Conservation (phyloP, 53 echinoderm and acorn worm species). For the Astropecten irregularis region DNA sequence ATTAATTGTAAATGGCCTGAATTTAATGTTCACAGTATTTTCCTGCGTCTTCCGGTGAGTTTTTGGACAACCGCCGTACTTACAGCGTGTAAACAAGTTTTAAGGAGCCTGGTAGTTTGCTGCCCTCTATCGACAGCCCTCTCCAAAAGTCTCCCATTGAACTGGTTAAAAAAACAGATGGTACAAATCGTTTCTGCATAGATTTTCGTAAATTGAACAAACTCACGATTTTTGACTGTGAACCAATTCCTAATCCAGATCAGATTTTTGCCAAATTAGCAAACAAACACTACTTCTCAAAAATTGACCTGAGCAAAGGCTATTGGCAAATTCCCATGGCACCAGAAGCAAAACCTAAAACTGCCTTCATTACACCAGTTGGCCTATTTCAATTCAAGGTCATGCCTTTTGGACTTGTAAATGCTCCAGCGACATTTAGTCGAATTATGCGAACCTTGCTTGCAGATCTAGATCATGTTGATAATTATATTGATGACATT, state of each 20-base stretch:
- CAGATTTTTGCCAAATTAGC: slow-evolving; percentile 15
- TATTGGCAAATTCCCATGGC: slow-evolving; percentile 40
- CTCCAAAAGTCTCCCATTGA: no score
- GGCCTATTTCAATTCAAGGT: slow-evolving; percentile 46
- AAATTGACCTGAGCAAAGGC: slow-evolving; percentile 26
- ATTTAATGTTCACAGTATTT: no score
- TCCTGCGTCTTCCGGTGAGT: no score
- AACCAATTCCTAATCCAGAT: slow-evolving; percentile 10
- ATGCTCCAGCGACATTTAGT: slow-evolving; percentile 50
- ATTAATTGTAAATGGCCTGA: no score
- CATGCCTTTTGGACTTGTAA: slow-evolving; percentile 57
- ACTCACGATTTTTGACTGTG: slow-evolving; percentile 21
- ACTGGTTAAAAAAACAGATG: slow-evolving; percentile 16
- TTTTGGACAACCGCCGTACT: no score
- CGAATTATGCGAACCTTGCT: slow-evolving; percentile 48
- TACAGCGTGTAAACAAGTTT: no score
- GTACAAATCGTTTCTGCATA: slow-evolving; percentile 18
- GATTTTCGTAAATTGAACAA: slow-evolving; percentile 22
- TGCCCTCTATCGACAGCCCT: no score
- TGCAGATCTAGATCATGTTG: background rate
- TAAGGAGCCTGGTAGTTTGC: no score
- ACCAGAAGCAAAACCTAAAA: background rate
- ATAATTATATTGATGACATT: slow-evolving; percentile 50
- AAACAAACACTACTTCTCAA: background rate
- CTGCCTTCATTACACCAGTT: slow-evolving; percentile 44